A percentile compares a stretch with the other conserved stretches of the same genome.
phyloP scores from a whole-genome alignment of 2,888 invertebrate species.

The Anoncus sp. region DNA sequence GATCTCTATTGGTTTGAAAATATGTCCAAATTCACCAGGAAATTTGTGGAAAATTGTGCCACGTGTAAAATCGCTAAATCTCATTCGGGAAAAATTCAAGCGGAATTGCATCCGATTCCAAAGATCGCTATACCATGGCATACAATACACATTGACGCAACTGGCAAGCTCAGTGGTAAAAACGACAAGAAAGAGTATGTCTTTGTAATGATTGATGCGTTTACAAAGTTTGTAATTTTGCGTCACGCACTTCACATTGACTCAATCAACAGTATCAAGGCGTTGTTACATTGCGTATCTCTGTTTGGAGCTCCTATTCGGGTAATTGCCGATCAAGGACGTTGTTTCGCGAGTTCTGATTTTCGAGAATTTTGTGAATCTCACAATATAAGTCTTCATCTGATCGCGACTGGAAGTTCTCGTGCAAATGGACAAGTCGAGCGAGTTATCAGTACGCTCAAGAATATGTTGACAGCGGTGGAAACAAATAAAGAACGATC shows the following conservation, averaged over 20 bases:
- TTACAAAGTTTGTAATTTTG: conserved; percentile 66
- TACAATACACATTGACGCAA: conserved; percentile 72
- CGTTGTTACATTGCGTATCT: no score
- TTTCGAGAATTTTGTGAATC: no score
- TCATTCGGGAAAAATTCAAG: conserved; percentile 70
- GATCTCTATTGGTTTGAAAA: conserved; percentile 5
- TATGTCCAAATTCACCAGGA: background rate
- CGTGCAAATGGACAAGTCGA: conserved; percentile 11
- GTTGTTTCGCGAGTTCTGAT: background rate
- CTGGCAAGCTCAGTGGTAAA: conserved; percentile 67
- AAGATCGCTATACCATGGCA: conserved; percentile 71
- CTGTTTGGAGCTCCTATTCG: no score
- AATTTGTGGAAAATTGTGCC: conserved; percentile 64
- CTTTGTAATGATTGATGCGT: conserved; percentile 69
- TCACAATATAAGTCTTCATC: no score
- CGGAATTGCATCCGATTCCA: conserved; percentile 74
- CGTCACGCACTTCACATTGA: background rate
- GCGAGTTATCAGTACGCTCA: background rate
- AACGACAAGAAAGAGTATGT: conserved; percentile 70
- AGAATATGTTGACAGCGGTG: background rate
- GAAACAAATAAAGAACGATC: background rate
- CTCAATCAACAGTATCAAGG: background rate
- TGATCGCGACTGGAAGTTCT: background rate
- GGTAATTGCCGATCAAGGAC: conserved; percentile 1
- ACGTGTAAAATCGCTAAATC: conserved; percentile 74